A percentile compares a stretch with the other conserved stretches of the same genome.
These are phyloP conservation scores for Montipora foliosa DNA, from an alignment of 64 coral and sea anemone genomes.

Conservation along the genomic window DNA sequence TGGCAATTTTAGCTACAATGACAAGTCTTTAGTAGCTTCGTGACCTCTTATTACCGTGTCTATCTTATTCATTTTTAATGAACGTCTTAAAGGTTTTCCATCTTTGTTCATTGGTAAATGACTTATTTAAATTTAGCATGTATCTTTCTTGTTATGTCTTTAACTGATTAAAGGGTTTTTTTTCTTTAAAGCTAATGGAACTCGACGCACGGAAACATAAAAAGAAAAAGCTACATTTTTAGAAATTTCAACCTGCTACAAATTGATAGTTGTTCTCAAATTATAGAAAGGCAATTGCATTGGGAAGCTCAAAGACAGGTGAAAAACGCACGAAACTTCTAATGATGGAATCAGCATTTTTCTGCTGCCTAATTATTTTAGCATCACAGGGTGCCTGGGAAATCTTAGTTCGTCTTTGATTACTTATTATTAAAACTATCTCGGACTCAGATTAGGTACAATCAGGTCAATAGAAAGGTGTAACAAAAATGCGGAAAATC, in stretches of 20 bases:
- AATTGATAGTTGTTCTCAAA: background rate
- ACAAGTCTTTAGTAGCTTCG: conserved; percentile 74
- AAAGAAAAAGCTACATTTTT: background rate
- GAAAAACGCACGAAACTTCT: background rate
- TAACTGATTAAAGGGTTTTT: conserved; percentile 79
- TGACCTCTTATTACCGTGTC: conserved; percentile 70
- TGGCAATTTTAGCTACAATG: conserved; percentile 53
- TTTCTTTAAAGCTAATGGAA: conserved; percentile 16
- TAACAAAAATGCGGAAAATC: background rate
- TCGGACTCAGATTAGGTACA: conserved; percentile 46
- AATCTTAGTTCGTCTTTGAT: conserved; percentile 36
- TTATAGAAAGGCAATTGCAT: background rate
- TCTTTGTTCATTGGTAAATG: conserved; percentile 90
- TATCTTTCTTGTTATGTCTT: conserved; percentile 96
- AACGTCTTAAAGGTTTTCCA: conserved; percentile 61
- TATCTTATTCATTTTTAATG: conserved; percentile 53
- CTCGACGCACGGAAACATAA: background rate
- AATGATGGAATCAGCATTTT: conserved; percentile 9
- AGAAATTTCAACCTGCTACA: background rate
- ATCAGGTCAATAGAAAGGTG: conserved; percentile 34
- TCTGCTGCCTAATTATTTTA: conserved; percentile 13
- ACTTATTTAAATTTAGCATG: conserved; percentile 96
- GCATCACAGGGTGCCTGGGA: conserved; percentile 35
- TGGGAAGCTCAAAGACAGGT: background rate
- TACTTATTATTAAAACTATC: conserved; percentile 39